Evolutionary conservation across 2,888 invertebrate species (phyloP).

Genomic region (Drosophila incognita): DNA sequence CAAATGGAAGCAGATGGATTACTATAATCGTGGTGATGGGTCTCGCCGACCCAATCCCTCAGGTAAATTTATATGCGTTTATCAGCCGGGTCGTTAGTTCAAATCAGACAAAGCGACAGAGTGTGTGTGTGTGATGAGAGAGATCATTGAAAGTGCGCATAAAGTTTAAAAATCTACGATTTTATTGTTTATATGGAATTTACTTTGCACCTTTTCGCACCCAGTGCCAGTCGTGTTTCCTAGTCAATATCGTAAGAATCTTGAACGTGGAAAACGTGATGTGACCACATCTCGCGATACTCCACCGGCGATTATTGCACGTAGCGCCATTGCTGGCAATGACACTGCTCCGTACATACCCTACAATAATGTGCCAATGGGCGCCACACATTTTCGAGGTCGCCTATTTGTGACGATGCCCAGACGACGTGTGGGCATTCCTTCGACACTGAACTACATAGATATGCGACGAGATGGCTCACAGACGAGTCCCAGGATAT

Average conservation of each 20-base stretch:
- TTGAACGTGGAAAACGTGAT: conserved; percentile 39
- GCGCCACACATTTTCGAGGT: conserved; percentile 84
- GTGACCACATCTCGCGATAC: conserved; percentile 63
- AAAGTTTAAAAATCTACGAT: too few species aligned
- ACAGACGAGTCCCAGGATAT: conserved; percentile 78
- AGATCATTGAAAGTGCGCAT: background rate
- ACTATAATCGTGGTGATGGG: conserved; percentile 71
- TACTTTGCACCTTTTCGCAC: background rate
- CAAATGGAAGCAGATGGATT: conserved; percentile 84
- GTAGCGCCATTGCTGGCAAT: conserved; percentile 4
- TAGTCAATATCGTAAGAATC: conserved; percentile 2
- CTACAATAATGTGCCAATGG: conserved; percentile 85
- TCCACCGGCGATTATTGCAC: conserved; percentile 30
- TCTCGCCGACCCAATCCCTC: conserved; percentile 41
- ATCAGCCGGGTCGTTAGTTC: conserved; percentile 4
- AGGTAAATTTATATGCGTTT: conserved; percentile 34
- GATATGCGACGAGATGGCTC: conserved; percentile 81
- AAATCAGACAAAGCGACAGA: background rate
- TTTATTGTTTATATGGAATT: background rate
- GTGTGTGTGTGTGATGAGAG: background rate
- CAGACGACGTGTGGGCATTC: conserved; percentile 88
- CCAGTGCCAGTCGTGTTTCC: conserved; percentile 66
- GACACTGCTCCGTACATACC: conserved; percentile 71
- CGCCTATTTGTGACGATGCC: conserved; percentile 91
- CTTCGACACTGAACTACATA: conserved; percentile 87